Conservation (phyloP, 2,797 vertebrate genomes). For the Lepus oiostolus region DNA sequence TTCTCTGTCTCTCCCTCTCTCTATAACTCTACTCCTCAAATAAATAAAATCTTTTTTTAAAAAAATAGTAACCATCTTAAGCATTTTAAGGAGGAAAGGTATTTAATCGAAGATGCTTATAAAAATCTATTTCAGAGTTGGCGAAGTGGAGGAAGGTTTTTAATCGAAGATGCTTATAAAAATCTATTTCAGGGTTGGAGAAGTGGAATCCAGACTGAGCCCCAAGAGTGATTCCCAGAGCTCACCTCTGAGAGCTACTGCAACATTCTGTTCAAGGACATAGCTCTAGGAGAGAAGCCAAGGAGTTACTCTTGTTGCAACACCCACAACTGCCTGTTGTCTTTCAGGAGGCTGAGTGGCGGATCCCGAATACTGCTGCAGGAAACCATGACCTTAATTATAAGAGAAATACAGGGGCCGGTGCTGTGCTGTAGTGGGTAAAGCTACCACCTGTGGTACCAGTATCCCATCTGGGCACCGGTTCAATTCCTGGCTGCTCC, state of each 20-base stretch:
- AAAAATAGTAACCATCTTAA: too few species aligned
- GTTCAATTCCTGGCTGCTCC: too few species aligned
- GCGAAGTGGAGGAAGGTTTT: background rate
- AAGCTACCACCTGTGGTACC: too few species aligned
- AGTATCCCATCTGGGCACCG: too few species aligned
- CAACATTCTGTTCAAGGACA: background rate
- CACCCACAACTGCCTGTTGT: background rate
- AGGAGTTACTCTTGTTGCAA: background rate
- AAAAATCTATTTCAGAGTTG: background rate
- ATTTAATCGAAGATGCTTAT: conserved; percentile 30
- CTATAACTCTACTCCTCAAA: too few species aligned
- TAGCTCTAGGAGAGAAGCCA: background rate
- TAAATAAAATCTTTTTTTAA: too few species aligned
- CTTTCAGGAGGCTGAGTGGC: background rate
- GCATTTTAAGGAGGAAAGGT: background rate
- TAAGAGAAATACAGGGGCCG: background rate
- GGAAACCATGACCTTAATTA: background rate
- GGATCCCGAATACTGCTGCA: background rate
- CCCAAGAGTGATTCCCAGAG: background rate
- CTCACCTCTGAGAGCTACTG: background rate
- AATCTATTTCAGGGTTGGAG: background rate
- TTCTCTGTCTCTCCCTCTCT: too few species aligned
- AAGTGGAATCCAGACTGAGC: background rate
- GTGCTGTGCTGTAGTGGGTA: too few species aligned
- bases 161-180: conserved; percentile 27